Base-by-base conservation (phyloP, 2,888 invertebrate species). In the Cryptus armator region DNA sequence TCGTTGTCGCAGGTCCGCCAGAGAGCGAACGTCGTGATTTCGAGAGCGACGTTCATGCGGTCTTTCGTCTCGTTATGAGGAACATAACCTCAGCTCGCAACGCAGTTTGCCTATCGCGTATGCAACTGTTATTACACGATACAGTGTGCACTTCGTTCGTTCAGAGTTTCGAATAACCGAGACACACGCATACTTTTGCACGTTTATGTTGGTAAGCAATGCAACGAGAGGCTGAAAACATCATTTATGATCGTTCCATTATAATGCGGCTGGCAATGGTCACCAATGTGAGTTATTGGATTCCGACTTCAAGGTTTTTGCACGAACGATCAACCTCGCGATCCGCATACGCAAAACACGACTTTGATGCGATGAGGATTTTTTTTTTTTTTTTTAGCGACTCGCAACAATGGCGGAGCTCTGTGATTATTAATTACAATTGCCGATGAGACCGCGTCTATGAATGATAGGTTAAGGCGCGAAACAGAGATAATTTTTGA, bases 121-220 rank as follows among this genome's bases (percentile, higher is more conserved):
- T 19, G 19, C 16, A 16, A 56, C 56, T 66, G 44, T 7, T 14
- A 16, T 37, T 16, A 66, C 56, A 16, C 43, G 16, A 59, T 14
- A 32, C 7, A 10, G 37, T 59, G n/a, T 66, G 19, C 66, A 83
- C 79, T 72, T 86, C 81, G 86, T 88, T 87, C 71, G 29, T 68
- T 59, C 71, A 76, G 87, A 71, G 86, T 88, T 37, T 37, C 87
- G 86, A 79, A 83, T 88, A 78, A 84, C 86, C 86, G 32, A 24
- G 12, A 12, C 32, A n/a, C 67, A 83, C n/a, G 37, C 53, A n/a
- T 32, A 71, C n/a, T 53, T 16, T 29, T 32, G 3, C 6, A 32
- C 16, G 7, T 16, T 12, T 16, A 67, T n/a, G 43, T 19, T 43
- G 16, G 7, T 32, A 70, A 24, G 53, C 16, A 43, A 59, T 43